Evolutionary conservation across 2,797 vertebrate genomes (phyloP).

Genomic region (Chloroceryle amazona): DNA sequence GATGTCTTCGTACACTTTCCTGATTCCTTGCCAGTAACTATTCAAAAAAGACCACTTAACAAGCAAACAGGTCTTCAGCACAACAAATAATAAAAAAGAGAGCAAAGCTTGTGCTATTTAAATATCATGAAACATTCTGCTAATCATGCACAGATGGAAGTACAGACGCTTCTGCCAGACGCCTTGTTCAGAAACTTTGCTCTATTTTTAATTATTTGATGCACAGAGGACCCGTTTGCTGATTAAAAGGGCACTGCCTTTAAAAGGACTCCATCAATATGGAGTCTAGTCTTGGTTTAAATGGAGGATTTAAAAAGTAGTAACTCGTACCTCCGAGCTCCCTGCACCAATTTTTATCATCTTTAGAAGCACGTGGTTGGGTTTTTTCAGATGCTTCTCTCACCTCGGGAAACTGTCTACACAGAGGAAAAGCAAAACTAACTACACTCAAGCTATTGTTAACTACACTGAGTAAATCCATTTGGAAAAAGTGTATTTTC

Average conservation of each 20-base stretch:
- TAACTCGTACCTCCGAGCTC: not conserved
- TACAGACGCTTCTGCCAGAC: constrained; percentile 79
- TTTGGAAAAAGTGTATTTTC: not conserved
- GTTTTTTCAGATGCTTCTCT: not conserved
- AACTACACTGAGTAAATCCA: not conserved
- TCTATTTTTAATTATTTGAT: constrained; percentile 85
- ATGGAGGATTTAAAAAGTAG: constrained; percentile 23
- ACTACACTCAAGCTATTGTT: not conserved
- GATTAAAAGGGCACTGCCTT: constrained; percentile 74
- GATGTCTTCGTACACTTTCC: constrained; percentile 71
- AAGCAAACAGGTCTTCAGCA: constrained; percentile 73
- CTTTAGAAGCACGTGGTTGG: not conserved
- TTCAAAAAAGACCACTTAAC: constrained; percentile 72
- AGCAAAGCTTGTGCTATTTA: constrained; percentile 82
- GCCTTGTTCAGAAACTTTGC: constrained; percentile 82
- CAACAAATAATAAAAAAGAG: constrained; percentile 77
- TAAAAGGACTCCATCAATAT: constrained; percentile 62
- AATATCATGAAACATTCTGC: constrained; percentile 81
- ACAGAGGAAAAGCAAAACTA: not conserved
- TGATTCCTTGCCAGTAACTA: constrained; percentile 63
- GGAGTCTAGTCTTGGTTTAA: constrained; percentile 42
- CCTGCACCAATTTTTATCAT: not conserved
- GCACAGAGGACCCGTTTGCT: constrained; percentile 79
- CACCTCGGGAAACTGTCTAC: not conserved
- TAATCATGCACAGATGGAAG: constrained; percentile 82